Base-by-base conservation (phyloP, 2,113 vertebrate genomes). In the Rostratula benghalensis region DNA sequence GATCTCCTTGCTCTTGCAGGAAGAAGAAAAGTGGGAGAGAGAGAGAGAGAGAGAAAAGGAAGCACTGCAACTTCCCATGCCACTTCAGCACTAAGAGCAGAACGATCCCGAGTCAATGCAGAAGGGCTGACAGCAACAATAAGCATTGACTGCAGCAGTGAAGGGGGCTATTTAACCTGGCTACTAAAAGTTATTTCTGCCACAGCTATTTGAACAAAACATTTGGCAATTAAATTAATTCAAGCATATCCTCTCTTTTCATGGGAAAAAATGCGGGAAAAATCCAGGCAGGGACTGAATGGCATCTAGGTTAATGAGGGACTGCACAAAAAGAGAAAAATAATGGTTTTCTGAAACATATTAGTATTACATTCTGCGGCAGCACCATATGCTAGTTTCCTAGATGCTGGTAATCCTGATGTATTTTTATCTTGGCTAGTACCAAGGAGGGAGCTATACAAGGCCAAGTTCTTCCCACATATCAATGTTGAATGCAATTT, bases 381-480 rank as follows among this genome's bases (percentile, higher is more conserved):
- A 89, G 87, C 91, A 93, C 94, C 95, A 94, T 96, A 96, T 96
- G 95, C 89, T 80, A 83, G 85, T 76, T 96, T 97, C 81, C 94
- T 95, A 65, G 94, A 94, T 94, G 90, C 89, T 92, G 92, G 94
- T 96, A 96, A 91, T 90, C 89, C 83, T 93, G 81, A 69, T 76
- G 54, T 97, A 94, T 95, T 97, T 97, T 97, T 94, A 97, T 94
- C 96, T 96, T 94, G 91, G 94, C 94, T 95, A 94, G 93, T 91
- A 94, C 91, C 83, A 93, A 84, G 89, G 86, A 93, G 63, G 96
- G 81, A 96, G 91, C 84, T 91, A 50, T 50, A 41, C 67, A 87
- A 94, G 91, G 96, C 94, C 94, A 96, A 95, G 78, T 91, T 95
- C 92, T 96, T 96, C 94, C 95, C 94, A 95, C 91, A 79, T 68